Conservation (phyloP, 1,140 invertebrate genomes). For the Apocrypta bakeri region DNA sequence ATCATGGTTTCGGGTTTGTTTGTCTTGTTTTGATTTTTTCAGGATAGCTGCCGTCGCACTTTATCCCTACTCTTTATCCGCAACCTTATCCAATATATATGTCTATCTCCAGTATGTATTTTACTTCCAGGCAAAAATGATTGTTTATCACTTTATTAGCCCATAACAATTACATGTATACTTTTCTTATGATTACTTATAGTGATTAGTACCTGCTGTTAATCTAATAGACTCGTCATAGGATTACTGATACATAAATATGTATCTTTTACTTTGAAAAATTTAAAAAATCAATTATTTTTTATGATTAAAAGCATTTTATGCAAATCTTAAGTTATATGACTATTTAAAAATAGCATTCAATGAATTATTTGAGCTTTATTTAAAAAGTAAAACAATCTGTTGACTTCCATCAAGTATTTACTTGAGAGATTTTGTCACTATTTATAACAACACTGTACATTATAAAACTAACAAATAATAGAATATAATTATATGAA, state of each 20-base stretch:
- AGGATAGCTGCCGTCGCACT: slow-evolving; percentile 75
- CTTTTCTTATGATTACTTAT: slow-evolving; percentile 20
- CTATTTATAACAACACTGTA: not conserved
- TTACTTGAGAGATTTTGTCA: not conserved
- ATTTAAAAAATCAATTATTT: not conserved
- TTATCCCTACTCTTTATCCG: slow-evolving; percentile 50
- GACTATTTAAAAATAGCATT: slow-evolving; percentile 14
- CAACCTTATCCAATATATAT: slow-evolving; percentile 21
- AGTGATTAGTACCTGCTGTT: slow-evolving; percentile 13
- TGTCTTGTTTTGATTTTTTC: slow-evolving; percentile 66
- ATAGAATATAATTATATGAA: not conserved
- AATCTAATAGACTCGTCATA: not conserved
- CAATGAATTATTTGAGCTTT: not conserved
- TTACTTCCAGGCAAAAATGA: slow-evolving; percentile 46
- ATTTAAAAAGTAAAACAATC: not conserved
- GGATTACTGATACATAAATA: not conserved
- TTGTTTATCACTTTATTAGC: slow-evolving; percentile 36
- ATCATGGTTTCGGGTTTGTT: slow-evolving; percentile 46
- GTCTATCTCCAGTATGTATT: slow-evolving; percentile 44
- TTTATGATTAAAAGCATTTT: not conserved
- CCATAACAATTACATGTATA: slow-evolving; percentile 43
- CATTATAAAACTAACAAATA: not conserved
- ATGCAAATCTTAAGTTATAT: slow-evolving; percentile 5
- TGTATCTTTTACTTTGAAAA: slow-evolving; percentile 9
- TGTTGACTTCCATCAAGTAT: not conserved